Base-by-base conservation (phyloP, 2,797 vertebrate species). In the Silurus aristotelis region DNA sequence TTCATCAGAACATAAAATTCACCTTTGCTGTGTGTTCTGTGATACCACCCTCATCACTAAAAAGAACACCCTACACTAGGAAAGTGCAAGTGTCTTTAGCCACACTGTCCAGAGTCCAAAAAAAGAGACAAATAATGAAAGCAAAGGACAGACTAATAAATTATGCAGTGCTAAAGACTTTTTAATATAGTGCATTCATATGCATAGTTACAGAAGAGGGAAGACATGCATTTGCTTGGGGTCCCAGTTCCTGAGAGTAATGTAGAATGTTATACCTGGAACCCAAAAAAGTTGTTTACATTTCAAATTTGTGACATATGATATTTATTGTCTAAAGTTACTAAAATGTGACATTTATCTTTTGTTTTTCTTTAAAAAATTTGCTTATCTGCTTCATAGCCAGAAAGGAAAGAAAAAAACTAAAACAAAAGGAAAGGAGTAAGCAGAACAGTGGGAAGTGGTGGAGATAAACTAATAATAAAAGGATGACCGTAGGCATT, bases 121-220 rank as follows among this genome's bases (percentile, higher is more conserved):
- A 20, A 78, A n/a, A 83, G 63, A 60, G n/a, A 17, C 10, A 31
- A 84, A 85, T 73, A 81, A 80, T 82, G 43, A 20, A 83, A 60
- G 72, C 66, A 85, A 63, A 81, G 8, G n/a, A 15, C 72, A 75
- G 48, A 55, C 6, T 75, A 15, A 6, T 48, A 10, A 72, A 72
- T 72, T 10, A n/a, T 72, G 20, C 43, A 48, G 43, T 48, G 10
- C 20, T 48, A 48, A 72, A 27, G 5, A n/a, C 43, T 72, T 38
- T 38, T 38, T 38, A 4, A 73, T 52, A 46, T 72, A 12, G 70
- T 72, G 43, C 17, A 72, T n/a, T 14, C 70, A 72, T 20, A 72
- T 12, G 43, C 22, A 52, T 52, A 48, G 70, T 43, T 52, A 72
- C 12, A 72, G 12, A 22, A 72, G 5, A 46, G 17, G 67, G 2